Base-by-base conservation (phyloP, 2,113 vertebrate genomes). In the Platysteira castanea region DNA sequence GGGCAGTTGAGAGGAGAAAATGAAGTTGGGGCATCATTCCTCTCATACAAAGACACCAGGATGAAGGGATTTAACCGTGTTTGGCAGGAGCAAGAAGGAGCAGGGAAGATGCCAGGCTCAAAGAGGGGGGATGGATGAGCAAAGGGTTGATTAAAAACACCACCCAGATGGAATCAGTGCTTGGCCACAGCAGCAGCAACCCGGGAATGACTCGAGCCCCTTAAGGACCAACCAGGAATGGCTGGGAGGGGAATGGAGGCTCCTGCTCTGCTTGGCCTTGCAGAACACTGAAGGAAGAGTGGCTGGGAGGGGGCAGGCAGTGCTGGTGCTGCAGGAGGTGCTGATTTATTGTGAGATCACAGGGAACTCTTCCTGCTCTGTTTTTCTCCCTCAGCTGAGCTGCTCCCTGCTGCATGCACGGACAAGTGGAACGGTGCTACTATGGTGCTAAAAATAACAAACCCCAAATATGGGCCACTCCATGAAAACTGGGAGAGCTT, bases 401-500 rank as follows among this genome's bases (percentile, higher is more conserved):
- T 86, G 57, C 35, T 83, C 63, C 84, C 63, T 30, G 35, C 87
- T 93, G 49, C 73, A 0, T 69, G 92, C 63, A 83, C 0, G 1
- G 84, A 44, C 90, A 95, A 60, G 94, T 64, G 73, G 14, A 68
- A 61, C 0, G 3, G 61, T 59, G 70, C 75, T 87, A 13, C 70
- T 57, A 13, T 26, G 37, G 71, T 39, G 83, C 86, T 95, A 85
- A 92, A 80, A 86, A 95, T 49, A 95, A 87, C n/a, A 69, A 81
- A 81, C 11, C 44, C 60, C 73, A 81, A 83, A 65, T 9, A 13
- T 5, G 4, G 41, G 73, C 41, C 22, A 15, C 31, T 39, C 21
- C 50, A 31, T n/a, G 18, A 27, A 47, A 63, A n/a, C 17, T 54
- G 73, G 42, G 54, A 39, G 57, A 54, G 61, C 26, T 13, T 2